Percentiles rank a stretch among this genome's conserved stretches.
Evolutionary conservation across 2,113 vertebrate genomes (phyloP).

Genomic region (Rattus rattus): DNA sequence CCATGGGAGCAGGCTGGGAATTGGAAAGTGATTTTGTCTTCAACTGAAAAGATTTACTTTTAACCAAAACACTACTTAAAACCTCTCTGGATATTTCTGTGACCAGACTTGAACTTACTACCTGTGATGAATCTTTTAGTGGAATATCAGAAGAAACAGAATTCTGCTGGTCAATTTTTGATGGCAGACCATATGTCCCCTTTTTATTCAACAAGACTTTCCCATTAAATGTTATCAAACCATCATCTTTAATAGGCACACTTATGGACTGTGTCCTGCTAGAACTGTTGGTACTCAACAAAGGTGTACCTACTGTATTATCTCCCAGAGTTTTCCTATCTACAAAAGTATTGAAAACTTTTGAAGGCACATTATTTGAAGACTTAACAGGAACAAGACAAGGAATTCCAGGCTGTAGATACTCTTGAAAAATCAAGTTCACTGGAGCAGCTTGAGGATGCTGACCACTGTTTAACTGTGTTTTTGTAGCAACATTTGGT

Average conservation of each 20-base stretch:
- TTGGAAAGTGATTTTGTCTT: constrained; percentile 64
- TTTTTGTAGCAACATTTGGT: constrained; percentile 50
- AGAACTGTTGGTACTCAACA: constrained; percentile 59
- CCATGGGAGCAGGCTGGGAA: constrained; percentile 24
- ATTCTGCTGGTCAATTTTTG: constrained; percentile 74
- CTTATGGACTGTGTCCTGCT: constrained; percentile 78
- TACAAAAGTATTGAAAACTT: constrained; percentile 87
- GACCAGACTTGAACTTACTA: constrained; percentile 75
- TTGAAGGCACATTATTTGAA: constrained; percentile 86
- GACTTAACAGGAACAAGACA: constrained; percentile 87
- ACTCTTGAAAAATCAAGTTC: constrained; percentile 92
- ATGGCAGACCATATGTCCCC: constrained; percentile 79
- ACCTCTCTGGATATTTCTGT: constrained; percentile 84
- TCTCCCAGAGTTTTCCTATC: constrained; percentile 75
- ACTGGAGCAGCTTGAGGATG: constrained; percentile 84
- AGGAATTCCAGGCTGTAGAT: constrained; percentile 69
- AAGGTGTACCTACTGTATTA: constrained; percentile 73
- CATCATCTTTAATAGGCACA: constrained; percentile 87
- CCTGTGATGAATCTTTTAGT: constrained; percentile 75
- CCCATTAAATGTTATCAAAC: constrained; percentile 91
- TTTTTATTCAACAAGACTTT: constrained; percentile 91
- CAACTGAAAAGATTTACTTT: constrained; percentile 82
- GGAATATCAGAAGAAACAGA: constrained; percentile 77
- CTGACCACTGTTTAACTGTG: constrained; percentile 73
- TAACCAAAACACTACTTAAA: constrained; percentile 85